These are phyloP conservation scores for Phaethon lepturus DNA, from an alignment of 2,113 vertebrate species.

Conservation along the genomic window DNA sequence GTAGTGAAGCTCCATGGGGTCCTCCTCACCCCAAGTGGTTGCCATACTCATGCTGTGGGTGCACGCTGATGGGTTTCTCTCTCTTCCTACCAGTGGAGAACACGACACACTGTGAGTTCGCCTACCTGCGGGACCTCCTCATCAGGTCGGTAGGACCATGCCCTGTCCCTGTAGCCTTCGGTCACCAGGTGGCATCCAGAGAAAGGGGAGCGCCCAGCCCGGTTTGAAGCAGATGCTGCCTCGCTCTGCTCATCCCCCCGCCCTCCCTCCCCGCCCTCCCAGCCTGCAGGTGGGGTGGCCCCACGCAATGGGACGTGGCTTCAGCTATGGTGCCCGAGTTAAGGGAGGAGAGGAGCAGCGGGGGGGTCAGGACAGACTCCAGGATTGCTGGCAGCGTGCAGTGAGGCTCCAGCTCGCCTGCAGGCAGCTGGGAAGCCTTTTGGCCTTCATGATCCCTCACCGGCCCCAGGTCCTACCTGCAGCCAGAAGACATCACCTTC, in stretches of 20 bases:
- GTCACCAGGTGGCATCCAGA: background rate
- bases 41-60: fast-evolving
- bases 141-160: conserved; percentile 86
- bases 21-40: fast-evolving
- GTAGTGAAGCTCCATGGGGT: background rate
- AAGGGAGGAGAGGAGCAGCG: background rate
- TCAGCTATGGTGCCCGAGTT: background rate
- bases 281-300: background rate
- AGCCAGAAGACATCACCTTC: background rate
- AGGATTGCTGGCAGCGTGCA: background rate
- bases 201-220: background rate
- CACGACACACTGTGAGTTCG: conserved; percentile 96
- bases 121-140: conserved; percentile 95
- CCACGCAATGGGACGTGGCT: fast-evolving
- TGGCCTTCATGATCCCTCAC: background rate
- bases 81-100: conserved; percentile 88
- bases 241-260: background rate
- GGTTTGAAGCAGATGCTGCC: background rate
- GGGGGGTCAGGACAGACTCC: background rate
- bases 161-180: background rate
- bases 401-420: background rate
- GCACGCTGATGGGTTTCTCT: background rate
- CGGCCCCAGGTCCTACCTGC: background rate
- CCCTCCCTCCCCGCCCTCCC: background rate
- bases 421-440: background rate